These are phyloP conservation scores for Onychostruthus taczanowskii DNA, from an alignment of 2,113 vertebrate species.

Conservation along the genomic window DNA sequence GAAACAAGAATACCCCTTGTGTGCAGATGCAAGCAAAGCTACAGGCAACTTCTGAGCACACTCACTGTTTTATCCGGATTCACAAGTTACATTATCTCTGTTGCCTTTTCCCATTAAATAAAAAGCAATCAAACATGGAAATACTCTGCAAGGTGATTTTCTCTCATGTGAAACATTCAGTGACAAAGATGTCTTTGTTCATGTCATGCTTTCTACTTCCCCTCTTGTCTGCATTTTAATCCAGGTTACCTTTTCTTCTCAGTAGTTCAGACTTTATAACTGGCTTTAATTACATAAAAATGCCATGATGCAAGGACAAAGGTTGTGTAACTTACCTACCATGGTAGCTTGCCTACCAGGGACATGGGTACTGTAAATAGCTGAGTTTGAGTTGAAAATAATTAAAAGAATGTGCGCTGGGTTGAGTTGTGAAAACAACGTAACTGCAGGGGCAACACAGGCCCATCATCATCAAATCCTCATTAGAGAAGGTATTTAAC, in stretches of 20 bases:
- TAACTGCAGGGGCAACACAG: neutral
- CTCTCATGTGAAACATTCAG: constrained; percentile 36
- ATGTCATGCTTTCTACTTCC: neutral
- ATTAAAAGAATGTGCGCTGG: neutral
- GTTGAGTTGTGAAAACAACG: neutral
- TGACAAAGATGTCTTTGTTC: constrained; percentile 48
- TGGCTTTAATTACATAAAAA: neutral
- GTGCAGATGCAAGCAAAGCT: neutral
- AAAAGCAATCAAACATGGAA: constrained; percentile 38
- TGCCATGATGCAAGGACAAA: neutral
- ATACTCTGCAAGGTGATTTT: constrained; percentile 44
- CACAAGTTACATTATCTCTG: neutral
- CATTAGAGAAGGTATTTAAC: accelerated
- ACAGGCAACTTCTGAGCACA: neutral
- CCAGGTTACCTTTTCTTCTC: no score
- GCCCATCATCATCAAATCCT: neutral
- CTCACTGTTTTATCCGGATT: constrained; percentile 25
- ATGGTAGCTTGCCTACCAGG: neutral
- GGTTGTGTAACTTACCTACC: neutral
- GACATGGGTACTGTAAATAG: neutral
- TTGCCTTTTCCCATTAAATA: constrained; percentile 49
- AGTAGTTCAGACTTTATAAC: neutral
- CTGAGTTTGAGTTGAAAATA: neutral
- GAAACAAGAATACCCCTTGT: neutral
- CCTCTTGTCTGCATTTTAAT: neutral